Evolutionary conservation across 2,113 vertebrate genomes (phyloP).

Genomic region (Neotragus pygmaeus): DNA sequence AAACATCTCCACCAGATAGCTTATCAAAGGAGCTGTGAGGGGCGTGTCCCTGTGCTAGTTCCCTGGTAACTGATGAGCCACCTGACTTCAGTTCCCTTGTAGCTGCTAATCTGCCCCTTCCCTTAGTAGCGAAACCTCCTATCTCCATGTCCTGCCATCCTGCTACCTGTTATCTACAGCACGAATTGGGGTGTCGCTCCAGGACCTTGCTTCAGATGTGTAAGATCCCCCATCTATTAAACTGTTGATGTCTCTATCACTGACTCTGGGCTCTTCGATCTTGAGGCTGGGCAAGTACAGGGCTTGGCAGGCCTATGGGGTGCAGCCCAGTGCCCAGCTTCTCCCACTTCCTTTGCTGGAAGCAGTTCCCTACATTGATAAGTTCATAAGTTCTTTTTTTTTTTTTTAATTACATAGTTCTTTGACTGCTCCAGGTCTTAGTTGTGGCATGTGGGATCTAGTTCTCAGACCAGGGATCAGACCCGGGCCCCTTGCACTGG

Average conservation of each 20-base stretch:
- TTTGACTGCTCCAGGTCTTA: background rate
- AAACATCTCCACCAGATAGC: background rate
- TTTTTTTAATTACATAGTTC: background rate
- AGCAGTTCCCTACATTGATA: background rate
- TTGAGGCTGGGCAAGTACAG: background rate
- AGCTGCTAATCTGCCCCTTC: background rate
- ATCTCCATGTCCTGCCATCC: background rate
- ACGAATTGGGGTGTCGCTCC: background rate
- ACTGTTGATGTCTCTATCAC: background rate
- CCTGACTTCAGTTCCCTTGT: background rate
- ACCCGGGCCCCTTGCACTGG: background rate
- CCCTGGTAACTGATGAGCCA: background rate
- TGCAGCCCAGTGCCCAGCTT: background rate
- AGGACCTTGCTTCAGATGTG: background rate
- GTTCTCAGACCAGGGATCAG: background rate
- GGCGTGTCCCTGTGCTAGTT: background rate
- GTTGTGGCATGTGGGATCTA: background rate
- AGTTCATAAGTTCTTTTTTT: no score
- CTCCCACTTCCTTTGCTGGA: background rate
- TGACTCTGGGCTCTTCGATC: background rate
- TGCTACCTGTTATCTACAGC: background rate
- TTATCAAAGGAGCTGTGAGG: background rate
- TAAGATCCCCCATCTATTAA: background rate
- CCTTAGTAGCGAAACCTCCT: background rate
- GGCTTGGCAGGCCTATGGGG: background rate